A percentile compares a stretch with the other conserved stretches of the same genome.
Conservation (phyloP, 2,888 invertebrate genomes). For the Cerceris ruficornis region DNA sequence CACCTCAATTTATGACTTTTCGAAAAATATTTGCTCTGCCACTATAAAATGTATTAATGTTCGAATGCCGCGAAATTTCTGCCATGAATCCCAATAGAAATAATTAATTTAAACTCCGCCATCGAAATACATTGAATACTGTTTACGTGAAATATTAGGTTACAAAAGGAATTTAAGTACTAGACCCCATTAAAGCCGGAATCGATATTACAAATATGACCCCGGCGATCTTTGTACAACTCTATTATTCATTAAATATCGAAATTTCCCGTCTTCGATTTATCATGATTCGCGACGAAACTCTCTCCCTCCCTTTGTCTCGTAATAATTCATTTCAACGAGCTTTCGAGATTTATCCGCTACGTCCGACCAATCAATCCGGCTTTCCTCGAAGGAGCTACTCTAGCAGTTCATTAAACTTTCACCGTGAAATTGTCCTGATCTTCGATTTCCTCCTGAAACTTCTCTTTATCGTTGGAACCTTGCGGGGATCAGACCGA, state of each 20-base stretch:
- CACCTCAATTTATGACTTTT: too few species aligned
- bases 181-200: not conserved
- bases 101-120: not conserved
- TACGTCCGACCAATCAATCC: slow-evolving; percentile 48
- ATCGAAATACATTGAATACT: not conserved
- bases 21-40: too few species aligned
- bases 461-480: slow-evolving; percentile 43
- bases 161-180: slow-evolving; percentile 20
- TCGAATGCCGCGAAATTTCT: not conserved
- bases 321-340: slow-evolving; percentile 55
- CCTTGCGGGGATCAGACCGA: slow-evolving; percentile 62
- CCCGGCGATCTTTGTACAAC: too few species aligned
- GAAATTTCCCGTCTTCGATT: not conserved
- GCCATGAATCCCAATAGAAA: not conserved
- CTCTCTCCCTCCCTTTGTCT: not conserved
- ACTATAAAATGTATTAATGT: slow-evolving; percentile 8
- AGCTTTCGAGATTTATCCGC: slow-evolving; percentile 61
- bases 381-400: slow-evolving; percentile 37
- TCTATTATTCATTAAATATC: slow-evolving; percentile 1
- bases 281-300: too few species aligned
- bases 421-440: slow-evolving; percentile 67
- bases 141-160: not conserved
- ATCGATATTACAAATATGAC: too few species aligned
- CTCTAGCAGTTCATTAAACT: slow-evolving; percentile 68
- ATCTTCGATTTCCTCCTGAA: slow-evolving; percentile 57